Conservation (phyloP, 2,113 vertebrate species). For the Upupa epops region DNA sequence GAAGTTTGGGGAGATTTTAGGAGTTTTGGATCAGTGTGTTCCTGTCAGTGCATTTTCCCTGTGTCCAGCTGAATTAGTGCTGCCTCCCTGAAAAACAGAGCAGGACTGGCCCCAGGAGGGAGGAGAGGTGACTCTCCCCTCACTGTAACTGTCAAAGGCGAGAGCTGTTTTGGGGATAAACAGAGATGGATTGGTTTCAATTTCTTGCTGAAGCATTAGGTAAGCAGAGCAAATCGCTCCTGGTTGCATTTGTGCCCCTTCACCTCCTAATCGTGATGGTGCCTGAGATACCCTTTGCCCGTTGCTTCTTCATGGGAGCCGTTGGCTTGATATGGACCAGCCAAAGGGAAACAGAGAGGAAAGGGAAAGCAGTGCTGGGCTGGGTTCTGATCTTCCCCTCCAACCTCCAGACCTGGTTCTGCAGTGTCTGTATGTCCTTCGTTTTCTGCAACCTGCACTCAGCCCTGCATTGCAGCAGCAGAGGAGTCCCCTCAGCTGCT, state of each 20-base stretch:
- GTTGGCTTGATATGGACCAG: not conserved
- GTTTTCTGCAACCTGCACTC: constrained; percentile 62
- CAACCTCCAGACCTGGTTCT: constrained; percentile 41
- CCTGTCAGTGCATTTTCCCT: not conserved
- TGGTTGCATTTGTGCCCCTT: not conserved
- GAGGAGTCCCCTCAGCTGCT: constrained; percentile 27
- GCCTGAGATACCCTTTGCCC: not conserved
- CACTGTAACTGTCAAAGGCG: constrained; percentile 9
- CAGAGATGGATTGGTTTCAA: not conserved
- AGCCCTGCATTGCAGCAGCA: constrained; percentile 77
- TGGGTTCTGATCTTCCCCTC: constrained; percentile 22
- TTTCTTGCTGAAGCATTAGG: constrained; percentile 14
- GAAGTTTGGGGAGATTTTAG: not conserved
- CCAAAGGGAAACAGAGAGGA: not conserved
- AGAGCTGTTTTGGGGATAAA: constrained; percentile 46
- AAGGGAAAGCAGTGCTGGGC: rapidly evolving
- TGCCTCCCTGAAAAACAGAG: constrained; percentile 26
- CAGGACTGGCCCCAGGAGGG: not conserved
- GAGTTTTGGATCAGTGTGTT: not conserved
- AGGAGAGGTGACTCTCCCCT: constrained; percentile 11
- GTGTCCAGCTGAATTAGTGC: not conserved
- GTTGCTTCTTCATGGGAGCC: not conserved
- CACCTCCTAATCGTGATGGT: not conserved
- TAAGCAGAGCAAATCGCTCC: not conserved
- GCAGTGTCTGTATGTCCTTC: constrained; percentile 71